phyloP scores from a whole-genome alignment of 2,113 vertebrate species.

The Vidua macroura region DNA sequence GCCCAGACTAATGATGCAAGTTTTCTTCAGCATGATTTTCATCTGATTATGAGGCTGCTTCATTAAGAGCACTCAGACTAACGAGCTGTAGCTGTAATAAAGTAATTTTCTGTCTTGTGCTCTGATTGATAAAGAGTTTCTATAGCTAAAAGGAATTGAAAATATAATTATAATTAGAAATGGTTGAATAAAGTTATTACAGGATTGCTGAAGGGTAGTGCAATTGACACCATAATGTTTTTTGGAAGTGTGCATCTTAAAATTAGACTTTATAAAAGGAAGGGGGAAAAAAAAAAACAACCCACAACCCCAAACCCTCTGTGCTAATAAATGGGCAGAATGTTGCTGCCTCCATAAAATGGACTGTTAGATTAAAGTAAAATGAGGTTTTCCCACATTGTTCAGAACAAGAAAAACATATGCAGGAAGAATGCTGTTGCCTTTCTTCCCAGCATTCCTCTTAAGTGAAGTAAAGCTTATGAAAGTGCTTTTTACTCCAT shows the following conservation, averaged over 20 bases:
- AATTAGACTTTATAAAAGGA: slow-evolving; percentile 78
- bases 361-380: slow-evolving; percentile 77
- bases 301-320: slow-evolving; percentile 57
- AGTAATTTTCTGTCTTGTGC: slow-evolving; percentile 98
- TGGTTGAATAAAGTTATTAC: slow-evolving; percentile 93
- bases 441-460: slow-evolving; percentile 77
- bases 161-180: slow-evolving; percentile 96
- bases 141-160: slow-evolving; percentile 90
- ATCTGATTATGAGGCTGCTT: slow-evolving; percentile 99
- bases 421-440: slow-evolving; percentile 71
- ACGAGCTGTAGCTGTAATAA: slow-evolving; percentile 99
- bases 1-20: slow-evolving; percentile 98
- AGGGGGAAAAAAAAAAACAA: neutral
- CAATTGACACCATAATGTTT: slow-evolving; percentile 85
- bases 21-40: slow-evolving; percentile 99
- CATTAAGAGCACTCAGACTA: slow-evolving; percentile 99
- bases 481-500: slow-evolving; percentile 79
- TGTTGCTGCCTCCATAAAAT: slow-evolving; percentile 77
- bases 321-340: slow-evolving; percentile 78
- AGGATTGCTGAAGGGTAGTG: slow-evolving; percentile 88
- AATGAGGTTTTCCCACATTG: slow-evolving; percentile 79
- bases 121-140: slow-evolving; percentile 97
- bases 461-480: slow-evolving; percentile 77
- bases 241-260: slow-evolving; percentile 79
- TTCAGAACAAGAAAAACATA: slow-evolving; percentile 76